Evolutionary conservation across 2,113 vertebrate genomes (phyloP).

Genomic region (Cynopterus brachyotis): DNA sequence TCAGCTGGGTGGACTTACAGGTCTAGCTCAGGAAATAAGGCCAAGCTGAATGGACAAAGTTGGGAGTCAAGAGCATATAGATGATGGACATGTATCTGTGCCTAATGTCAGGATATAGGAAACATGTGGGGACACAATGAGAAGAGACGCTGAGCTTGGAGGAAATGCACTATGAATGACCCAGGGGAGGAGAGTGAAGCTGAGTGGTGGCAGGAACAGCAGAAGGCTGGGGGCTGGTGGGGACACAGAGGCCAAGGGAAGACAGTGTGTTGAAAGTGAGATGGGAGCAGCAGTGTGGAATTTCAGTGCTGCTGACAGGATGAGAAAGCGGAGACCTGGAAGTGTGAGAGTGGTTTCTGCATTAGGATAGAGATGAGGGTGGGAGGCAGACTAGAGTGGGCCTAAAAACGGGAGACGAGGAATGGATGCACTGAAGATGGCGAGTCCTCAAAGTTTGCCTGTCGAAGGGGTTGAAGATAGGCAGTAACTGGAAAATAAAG

Average conservation of each 20-base stretch:
- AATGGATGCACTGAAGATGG: not conserved
- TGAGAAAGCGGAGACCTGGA: not conserved
- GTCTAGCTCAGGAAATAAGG: not conserved
- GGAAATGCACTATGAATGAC: not conserved
- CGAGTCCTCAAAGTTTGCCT: not conserved
- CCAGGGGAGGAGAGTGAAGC: not conserved
- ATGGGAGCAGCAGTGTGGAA: not conserved
- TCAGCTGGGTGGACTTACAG: not conserved
- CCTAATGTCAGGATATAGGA: not conserved
- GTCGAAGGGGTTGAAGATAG: not conserved
- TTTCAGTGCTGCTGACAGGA: not conserved
- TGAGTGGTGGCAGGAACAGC: not conserved
- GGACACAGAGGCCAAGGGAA: not conserved
- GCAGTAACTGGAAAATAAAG: not conserved
- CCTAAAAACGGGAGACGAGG: not conserved
- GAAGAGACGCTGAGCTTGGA: not conserved
- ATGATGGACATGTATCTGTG: not conserved
- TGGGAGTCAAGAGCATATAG: not conserved
- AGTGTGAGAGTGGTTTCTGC: not conserved
- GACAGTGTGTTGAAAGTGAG: not conserved
- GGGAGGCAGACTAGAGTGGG: not conserved
- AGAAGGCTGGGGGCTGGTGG: not conserved
- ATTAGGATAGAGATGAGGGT: not conserved
- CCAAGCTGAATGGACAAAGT: not conserved
- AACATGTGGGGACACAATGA: rapidly evolving